Base-by-base conservation (phyloP, 2,113 vertebrate species). In the Panurus biarmicus region DNA sequence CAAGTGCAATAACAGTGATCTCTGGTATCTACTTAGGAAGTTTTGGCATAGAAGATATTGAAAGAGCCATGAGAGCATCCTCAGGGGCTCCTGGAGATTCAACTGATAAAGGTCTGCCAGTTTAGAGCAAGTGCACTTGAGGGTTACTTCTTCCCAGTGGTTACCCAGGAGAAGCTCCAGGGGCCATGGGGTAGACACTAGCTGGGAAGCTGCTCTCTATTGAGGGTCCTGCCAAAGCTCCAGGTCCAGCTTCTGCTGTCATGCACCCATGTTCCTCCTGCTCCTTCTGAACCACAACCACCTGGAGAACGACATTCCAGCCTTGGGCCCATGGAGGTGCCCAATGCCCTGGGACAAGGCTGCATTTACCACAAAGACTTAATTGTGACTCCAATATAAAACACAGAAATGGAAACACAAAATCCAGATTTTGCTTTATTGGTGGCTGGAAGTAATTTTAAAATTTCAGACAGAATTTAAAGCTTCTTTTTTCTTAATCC, bases 311-410 rank as follows among this genome's bases (percentile, higher is more conserved):
- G 64, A 2, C 7, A 25, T 23, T 21, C 10, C 21, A 48, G 22
- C 25, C 26, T 35, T 8, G 35, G 8, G 3, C 4, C 14, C 7
- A 33, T 4, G 10, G 14, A 76, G 14, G 5, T 38, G 13, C 23
- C 14, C 1, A 1, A 5, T 45, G 13, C 4, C 15, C n/a, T 5
- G 35, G 25, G 35, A 16, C 8, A 5, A 23, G 26, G 31, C 6
- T 87, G 17, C 18, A 44, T 65, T 83, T 72, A 17, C 24, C 65
- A 11, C 12, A 40, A 71, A 42, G 9, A 29, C 6, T 65, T 85
- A 4, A 21, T 7, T 36, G 47, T 44, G 15, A 64, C 42, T 64
- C 24, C 21, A 69, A 10, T 4, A 3, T 56, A 69, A 88, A 82
- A 14, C 8, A 54, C 5, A 69, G 35, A 67, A 85, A 67, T 33